Conservation (phyloP, 2,888 invertebrate species). For the Drosophila yooni region DNA sequence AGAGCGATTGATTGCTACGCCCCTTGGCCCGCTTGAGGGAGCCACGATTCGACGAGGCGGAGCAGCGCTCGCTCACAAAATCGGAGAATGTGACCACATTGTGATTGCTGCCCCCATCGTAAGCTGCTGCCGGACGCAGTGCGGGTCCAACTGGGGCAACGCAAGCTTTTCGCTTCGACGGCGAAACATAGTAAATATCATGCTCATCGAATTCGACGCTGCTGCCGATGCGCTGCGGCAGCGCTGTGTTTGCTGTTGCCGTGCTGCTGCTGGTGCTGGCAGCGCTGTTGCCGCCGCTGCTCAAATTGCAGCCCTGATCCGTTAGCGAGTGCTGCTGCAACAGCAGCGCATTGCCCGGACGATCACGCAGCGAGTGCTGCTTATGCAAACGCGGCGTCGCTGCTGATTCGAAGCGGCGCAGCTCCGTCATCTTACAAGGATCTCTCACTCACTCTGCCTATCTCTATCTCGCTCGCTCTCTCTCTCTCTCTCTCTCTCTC, state of each 20-base stretch:
- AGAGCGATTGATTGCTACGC: conserved; percentile 84
- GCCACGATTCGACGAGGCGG: conserved; percentile 72
- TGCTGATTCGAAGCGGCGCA: conserved; percentile 56
- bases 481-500: neutral
- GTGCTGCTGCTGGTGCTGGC: conserved; percentile 79
- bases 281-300: conserved; percentile 78
- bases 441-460: conserved; percentile 1
- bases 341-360: conserved; percentile 66
- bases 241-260: conserved; percentile 73
- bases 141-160: conserved; percentile 71
- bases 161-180: conserved; percentile 82
- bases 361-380: conserved; percentile 66
- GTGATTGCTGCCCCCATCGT: conserved; percentile 52
- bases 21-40: conserved; percentile 83
- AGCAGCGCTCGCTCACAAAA: conserved; percentile 75
- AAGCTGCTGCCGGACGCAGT: conserved; percentile 66
- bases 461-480: neutral
- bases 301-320: conserved; percentile 79
- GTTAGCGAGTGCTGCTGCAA: conserved; percentile 75
- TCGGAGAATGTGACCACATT: conserved; percentile 84
- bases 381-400: conserved; percentile 59
- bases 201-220: conserved; percentile 82
- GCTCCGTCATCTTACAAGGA: conserved; percentile 65
- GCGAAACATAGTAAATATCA: conserved; percentile 84
- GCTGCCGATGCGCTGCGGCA: conserved; percentile 49